phyloP scores from a whole-genome alignment of 2,888 invertebrate genomes.

The Dasypogon diadema region DNA sequence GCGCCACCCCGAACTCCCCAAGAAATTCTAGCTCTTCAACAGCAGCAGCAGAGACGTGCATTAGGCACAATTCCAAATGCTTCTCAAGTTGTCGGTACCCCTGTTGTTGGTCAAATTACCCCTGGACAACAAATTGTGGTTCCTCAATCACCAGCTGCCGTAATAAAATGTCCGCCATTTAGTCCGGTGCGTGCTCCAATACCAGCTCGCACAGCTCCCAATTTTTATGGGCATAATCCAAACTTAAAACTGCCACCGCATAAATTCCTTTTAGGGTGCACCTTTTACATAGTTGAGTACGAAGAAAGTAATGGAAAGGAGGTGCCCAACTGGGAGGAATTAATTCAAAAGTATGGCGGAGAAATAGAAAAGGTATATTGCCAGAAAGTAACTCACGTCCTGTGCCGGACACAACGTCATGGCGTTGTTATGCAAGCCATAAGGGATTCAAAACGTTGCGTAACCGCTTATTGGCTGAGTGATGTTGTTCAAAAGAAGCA shows the following conservation, averaged over 20 bases:
- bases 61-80: constrained; percentile 72
- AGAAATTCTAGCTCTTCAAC: constrained; percentile 72
- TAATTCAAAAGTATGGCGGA: constrained; percentile 85
- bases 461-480: constrained; percentile 90
- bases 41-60: constrained; percentile 70
- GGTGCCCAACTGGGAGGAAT: constrained; percentile 76
- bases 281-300: constrained; percentile 90
- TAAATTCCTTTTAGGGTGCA: constrained; percentile 90
- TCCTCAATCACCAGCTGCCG: constrained; percentile 59
- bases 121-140: constrained; percentile 57
- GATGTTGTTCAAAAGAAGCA: constrained; percentile 89
- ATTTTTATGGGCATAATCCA: constrained; percentile 94
- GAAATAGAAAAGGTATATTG: constrained; percentile 89
- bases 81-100: constrained; percentile 60
- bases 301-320: constrained; percentile 76
- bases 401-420: constrained; percentile 91
- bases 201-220: constrained; percentile 72
- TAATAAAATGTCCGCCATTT: constrained; percentile 62
- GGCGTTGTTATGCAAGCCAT: constrained; percentile 89
- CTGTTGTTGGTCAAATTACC: constrained; percentile 60
- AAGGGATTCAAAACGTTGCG: constrained; percentile 77
- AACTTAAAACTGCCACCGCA: constrained; percentile 90
- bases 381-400: constrained; percentile 88
- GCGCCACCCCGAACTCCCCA: constrained; percentile 66
- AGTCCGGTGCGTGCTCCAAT: constrained; percentile 71